Percentiles rank a stretch among this genome's conserved stretches.
These are phyloP conservation scores for Liasis olivaceus DNA, from an alignment of 2,797 vertebrate genomes.

Conservation along the genomic window DNA sequence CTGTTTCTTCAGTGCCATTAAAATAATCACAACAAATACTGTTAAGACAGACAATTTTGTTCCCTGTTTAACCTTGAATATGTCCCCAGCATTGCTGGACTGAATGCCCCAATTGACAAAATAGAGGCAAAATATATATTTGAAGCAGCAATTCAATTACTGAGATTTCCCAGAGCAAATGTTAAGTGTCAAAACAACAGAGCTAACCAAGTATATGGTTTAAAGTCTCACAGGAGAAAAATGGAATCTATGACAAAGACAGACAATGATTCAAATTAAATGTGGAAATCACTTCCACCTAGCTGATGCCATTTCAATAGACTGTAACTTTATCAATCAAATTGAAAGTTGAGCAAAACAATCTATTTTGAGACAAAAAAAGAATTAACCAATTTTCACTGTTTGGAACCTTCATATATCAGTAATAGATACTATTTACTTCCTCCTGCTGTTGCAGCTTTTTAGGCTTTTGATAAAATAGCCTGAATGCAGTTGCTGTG, in stretches of 20 bases:
- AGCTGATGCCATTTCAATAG: constrained; percentile 62
- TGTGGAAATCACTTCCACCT: constrained; percentile 64
- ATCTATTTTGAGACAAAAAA: constrained; percentile 61
- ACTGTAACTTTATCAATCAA: constrained; percentile 64
- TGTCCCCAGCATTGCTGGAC: neutral
- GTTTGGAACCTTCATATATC: constrained; percentile 72
- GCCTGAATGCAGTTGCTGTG: constrained; percentile 73
- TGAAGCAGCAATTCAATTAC: constrained; percentile 14
- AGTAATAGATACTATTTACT: constrained; percentile 77
- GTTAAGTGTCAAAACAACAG: constrained; percentile 47
- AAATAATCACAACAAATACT: neutral
- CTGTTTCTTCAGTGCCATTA: neutral
- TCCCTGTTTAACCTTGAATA: neutral
- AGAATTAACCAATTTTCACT: constrained; percentile 70
- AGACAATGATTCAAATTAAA: constrained; percentile 55
- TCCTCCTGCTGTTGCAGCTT: constrained; percentile 56
- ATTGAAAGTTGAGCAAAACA: constrained; percentile 59
- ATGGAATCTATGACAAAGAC: constrained; percentile 43
- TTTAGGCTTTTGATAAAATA: constrained; percentile 73
- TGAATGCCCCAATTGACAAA: neutral
- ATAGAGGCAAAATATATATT: constrained; percentile 10
- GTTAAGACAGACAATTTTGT: neutral
- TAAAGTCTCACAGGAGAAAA: constrained; percentile 15
- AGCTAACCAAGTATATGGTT: constrained; percentile 44
- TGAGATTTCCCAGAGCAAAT: constrained; percentile 51